phyloP scores from a whole-genome alignment of 1,140 invertebrate species.

The Diorhabda elongata region DNA sequence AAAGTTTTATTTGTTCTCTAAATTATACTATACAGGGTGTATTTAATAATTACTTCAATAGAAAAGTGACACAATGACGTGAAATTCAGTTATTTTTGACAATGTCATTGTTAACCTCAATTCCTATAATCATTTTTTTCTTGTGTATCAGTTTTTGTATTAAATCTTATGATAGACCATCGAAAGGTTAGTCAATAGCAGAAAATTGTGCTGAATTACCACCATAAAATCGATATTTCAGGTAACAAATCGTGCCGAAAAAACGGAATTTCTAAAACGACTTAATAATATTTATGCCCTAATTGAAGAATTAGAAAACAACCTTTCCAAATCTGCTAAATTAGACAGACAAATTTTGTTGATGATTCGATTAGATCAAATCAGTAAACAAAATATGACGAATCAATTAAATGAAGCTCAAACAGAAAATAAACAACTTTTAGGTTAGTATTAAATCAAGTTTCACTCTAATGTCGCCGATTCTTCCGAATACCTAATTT shows the following conservation, averaged over 20 bases:
- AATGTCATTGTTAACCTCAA: background rate
- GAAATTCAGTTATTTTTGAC: background rate
- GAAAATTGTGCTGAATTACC: background rate
- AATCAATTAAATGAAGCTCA: constrained; percentile 20
- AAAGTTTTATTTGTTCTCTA: no score
- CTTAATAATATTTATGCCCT: constrained; percentile 7
- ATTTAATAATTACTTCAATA: no score
- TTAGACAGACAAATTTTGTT: constrained; percentile 16
- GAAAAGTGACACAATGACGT: no score
- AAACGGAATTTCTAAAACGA: background rate
- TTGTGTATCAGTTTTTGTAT: background rate
- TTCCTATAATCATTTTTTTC: background rate
- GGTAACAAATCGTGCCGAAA: background rate
- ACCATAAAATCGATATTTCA: background rate
- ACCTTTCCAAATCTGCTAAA: constrained; percentile 5
- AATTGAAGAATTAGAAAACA: constrained; percentile 16
- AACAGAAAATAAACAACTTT: constrained; percentile 25
- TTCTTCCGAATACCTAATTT: no score
- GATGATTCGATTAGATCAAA: constrained; percentile 9
- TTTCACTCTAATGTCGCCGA: no score
- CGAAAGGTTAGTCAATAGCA: background rate
- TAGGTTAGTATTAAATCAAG: constrained; percentile 6
- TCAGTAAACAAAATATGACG: constrained; percentile 19
- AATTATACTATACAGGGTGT: no score
- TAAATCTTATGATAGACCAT: background rate